Percentiles rank a stretch among this genome's conserved stretches.
Conservation (phyloP, 30 jellyfish, hydroid and myxozoan genomes). For the Chrysaora quinquecirrha region DNA sequence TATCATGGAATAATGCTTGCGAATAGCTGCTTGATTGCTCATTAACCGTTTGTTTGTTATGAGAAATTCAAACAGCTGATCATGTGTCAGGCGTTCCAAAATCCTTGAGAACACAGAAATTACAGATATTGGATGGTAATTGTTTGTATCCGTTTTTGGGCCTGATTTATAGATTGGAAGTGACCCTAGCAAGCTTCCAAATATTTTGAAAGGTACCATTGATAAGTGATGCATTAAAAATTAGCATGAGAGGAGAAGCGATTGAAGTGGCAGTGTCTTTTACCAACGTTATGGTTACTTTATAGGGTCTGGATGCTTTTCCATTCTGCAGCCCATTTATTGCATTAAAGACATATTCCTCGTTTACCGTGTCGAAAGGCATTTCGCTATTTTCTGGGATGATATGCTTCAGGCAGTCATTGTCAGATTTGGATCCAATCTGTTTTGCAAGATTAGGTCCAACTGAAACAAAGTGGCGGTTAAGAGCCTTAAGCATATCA, state of each 20-base stretch:
- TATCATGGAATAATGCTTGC: constrained; percentile 36
- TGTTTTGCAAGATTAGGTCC: neutral
- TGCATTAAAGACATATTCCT: neutral
- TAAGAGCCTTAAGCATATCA: neutral
- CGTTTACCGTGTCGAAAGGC: constrained; percentile 6
- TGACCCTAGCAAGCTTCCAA: constrained; percentile 44
- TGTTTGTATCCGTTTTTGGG: constrained; percentile 26
- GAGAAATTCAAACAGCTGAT: constrained; percentile 51
- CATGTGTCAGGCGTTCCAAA: constrained; percentile 48
- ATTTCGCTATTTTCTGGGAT: neutral
- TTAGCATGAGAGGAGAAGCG: constrained; percentile 41
- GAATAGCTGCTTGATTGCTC: constrained; percentile 50
- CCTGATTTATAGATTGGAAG: constrained; percentile 36
- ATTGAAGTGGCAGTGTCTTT: neutral
- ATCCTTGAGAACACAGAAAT: constrained; percentile 47
- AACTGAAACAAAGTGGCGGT: neutral
- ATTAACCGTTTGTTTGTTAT: constrained; percentile 17
- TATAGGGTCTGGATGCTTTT: constrained; percentile 6
- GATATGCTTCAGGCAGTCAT: neutral
- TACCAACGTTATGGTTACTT: neutral
- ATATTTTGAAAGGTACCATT: constrained; percentile 36
- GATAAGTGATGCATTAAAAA: constrained; percentile 48
- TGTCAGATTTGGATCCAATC: neutral
- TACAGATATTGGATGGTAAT: constrained; percentile 50
- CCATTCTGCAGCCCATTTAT: constrained; percentile 1